These are phyloP conservation scores for Nyctereutes procyonoides DNA, from an alignment of 2,113 vertebrate genomes.

Conservation along the genomic window DNA sequence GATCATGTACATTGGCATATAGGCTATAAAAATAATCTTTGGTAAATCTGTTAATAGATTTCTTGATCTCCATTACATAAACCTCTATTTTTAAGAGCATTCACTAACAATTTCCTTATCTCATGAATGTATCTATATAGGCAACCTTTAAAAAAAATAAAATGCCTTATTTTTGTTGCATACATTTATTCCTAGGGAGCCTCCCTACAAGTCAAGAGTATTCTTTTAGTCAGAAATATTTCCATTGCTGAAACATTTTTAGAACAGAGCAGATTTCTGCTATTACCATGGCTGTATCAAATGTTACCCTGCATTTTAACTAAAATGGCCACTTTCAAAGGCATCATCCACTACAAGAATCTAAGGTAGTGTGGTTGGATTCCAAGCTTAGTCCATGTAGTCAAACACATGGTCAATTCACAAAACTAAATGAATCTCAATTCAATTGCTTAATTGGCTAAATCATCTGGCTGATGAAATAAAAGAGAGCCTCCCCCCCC, in stretches of 20 bases:
- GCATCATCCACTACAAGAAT: neutral
- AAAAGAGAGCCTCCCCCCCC: neutral
- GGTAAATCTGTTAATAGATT: slow-evolving; percentile 74
- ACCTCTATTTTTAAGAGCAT: slow-evolving; percentile 68
- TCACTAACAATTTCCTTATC: slow-evolving; percentile 71
- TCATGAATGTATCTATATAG: slow-evolving; percentile 64
- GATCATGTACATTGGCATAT: slow-evolving; percentile 71
- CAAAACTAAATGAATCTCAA: neutral
- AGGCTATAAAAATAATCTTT: slow-evolving; percentile 76
- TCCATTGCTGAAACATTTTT: slow-evolving; percentile 75
- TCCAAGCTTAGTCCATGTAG: neutral
- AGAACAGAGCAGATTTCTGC: slow-evolving; percentile 73
- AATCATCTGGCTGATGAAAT: neutral
- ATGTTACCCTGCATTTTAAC: slow-evolving; percentile 55
- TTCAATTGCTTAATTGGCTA: neutral
- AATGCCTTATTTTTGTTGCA: slow-evolving; percentile 52
- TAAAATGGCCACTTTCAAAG: slow-evolving; percentile 65
- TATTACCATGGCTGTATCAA: slow-evolving; percentile 67
- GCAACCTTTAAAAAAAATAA: slow-evolving; percentile 61
- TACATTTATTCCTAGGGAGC: slow-evolving; percentile 64
- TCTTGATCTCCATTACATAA: slow-evolving; percentile 82
- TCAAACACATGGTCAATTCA: neutral
- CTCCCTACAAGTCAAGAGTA: slow-evolving; percentile 61
- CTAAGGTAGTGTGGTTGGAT: neutral
- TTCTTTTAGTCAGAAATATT: slow-evolving; percentile 73